Evolutionary conservation across 2,888 invertebrate genomes (phyloP), one percentile per base, ranked within the genome.

Genomic region (Pteria penguin): DNA sequence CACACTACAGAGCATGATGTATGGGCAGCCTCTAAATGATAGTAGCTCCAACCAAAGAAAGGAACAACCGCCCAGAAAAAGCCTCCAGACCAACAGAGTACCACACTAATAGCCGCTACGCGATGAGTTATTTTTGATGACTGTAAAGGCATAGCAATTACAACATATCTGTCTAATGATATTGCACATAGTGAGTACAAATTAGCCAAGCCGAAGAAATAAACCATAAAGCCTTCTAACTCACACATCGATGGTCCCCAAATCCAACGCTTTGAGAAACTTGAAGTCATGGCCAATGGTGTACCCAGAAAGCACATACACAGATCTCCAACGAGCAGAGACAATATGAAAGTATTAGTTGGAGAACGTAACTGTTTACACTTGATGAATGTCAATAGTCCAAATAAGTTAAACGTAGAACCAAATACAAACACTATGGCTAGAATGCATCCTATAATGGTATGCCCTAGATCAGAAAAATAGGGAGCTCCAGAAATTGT

Each of bases 21-120:
- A 18, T 82, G 82, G 0, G 82, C 80, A 0, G 84, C 84, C 66
- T 90, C 90, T 45, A 84, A 73, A 2, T 77, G 83, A 62, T 86
- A 90, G n/a, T 78, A 74, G 68, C 85, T 88, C 88, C 88, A 88
- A 2, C 90, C 90, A 22, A 89, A 63, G 18, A 87, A 72, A 2
- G 90, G 90, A n/a, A 87, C 36, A 1, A 78, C 62, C 0, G 88
- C 80, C 88, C 88, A 90, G 18, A 88, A 54, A 8, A 87, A 73
- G 0, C 86, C 87, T 4, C 74, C 70, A 1, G 78, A 52, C 68
- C 78, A 84, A 57, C 88, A 88, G 0, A 72, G 45, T 0, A 70
- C 26, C 11, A 87, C 75, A 14, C 73, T 54, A 1, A 77, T 29
- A 14, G 65, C 67, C n/a, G 86, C 86, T 24, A 85, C 82, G 29